phyloP scores from a whole-genome alignment of 2,113 vertebrate genomes.

The Mormyrus iriodes region DNA sequence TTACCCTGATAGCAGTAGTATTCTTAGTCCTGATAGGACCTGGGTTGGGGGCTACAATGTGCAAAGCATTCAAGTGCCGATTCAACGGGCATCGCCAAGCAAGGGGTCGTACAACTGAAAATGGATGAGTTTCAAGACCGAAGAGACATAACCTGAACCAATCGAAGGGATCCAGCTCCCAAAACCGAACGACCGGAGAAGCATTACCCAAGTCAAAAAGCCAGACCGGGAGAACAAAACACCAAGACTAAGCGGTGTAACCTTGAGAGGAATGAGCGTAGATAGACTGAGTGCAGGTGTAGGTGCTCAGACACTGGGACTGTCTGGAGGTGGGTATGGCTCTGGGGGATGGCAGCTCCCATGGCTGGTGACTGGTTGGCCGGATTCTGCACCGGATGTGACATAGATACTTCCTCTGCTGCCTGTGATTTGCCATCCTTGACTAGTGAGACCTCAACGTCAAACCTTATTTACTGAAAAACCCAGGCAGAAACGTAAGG shows the following conservation, averaged over 20 bases:
- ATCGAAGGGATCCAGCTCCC: not conserved
- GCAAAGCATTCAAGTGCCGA: not conserved
- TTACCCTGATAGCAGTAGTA: not conserved
- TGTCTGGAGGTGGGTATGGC: not conserved
- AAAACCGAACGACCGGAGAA: not conserved
- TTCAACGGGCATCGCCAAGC: not conserved
- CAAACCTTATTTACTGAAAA: not conserved
- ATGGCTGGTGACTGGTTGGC: not conserved
- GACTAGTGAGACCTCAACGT: not conserved
- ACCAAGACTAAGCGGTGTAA: not conserved
- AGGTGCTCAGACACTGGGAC: not conserved
- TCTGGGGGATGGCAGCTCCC: not conserved
- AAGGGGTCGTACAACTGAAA: not conserved
- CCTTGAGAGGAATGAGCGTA: not conserved
- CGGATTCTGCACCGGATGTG: not conserved
- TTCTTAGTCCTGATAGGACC: not conserved
- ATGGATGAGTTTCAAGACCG: not conserved
- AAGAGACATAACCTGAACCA: not conserved
- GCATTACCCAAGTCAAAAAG: not conserved
- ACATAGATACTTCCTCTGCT: not conserved
- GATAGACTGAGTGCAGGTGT: not conserved
- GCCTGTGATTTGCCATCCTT: not conserved
- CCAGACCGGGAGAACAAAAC: not conserved
- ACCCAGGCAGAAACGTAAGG: not conserved
- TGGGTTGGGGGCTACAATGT: not conserved